Evolutionary conservation across 2,888 invertebrate species (phyloP).

Genomic region (Spodoptera exigua): DNA sequence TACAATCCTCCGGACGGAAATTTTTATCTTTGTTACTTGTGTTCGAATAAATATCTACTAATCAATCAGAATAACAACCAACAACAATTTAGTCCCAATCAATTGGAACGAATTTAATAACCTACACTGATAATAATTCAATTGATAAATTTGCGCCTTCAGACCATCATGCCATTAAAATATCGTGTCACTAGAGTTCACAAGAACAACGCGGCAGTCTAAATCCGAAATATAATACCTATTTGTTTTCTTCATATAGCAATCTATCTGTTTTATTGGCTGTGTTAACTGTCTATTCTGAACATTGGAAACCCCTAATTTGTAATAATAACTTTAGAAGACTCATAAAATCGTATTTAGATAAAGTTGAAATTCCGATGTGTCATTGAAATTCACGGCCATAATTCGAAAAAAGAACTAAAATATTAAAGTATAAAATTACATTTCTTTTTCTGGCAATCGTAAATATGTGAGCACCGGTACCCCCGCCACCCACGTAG

Average conservation of each 20-base stretch:
- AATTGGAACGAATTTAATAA: no score
- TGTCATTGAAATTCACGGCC: constrained; percentile 28
- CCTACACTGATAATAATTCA: no score
- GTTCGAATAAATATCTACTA: no score
- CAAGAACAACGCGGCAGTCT: no score
- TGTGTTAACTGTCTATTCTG: not conserved
- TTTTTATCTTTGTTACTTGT: no score
- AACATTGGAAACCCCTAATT: constrained; percentile 24
- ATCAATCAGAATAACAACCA: no score
- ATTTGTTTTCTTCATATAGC: constrained; percentile 3
- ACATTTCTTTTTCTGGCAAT: constrained; percentile 46
- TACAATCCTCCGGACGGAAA: no score
- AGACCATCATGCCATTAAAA: no score
- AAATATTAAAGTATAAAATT: constrained; percentile 45
- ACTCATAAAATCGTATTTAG: constrained; percentile 6
- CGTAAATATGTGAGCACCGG: constrained; percentile 54
- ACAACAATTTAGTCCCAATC: no score
- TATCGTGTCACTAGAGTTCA: no score
- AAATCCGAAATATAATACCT: no score
- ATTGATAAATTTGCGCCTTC: no score
- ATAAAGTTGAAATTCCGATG: constrained; percentile 34
- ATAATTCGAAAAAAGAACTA: constrained; percentile 44
- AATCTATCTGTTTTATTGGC: not conserved
- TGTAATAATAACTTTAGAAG: constrained; percentile 28
- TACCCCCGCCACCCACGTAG: constrained; percentile 75